Evolutionary conservation across 2,113 vertebrate genomes (phyloP).

Genomic region (Xiphorhynchus elegans): DNA sequence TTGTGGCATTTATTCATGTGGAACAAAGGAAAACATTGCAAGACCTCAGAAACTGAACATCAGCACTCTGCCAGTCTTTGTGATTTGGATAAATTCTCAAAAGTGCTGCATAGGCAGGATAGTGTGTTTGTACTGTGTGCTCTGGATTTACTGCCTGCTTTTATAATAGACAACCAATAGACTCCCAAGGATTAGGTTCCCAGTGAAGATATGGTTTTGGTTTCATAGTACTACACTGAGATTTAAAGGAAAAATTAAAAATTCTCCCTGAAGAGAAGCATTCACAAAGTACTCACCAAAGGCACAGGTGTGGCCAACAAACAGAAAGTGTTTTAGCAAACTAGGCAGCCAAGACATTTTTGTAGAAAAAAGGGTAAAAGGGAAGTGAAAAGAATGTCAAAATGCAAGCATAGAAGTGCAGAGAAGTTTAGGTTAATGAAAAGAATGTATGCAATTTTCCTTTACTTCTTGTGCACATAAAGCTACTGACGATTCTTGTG

Average conservation of each 20-base stretch:
- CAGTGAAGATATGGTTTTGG: neutral
- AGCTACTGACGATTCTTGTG: neutral
- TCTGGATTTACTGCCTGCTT: neutral
- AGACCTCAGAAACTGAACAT: neutral
- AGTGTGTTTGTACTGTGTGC: accelerated
- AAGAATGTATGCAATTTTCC: neutral
- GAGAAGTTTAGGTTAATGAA: neutral
- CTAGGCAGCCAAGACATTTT: neutral
- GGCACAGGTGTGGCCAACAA: accelerated
- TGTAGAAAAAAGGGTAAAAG: neutral
- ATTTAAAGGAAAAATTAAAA: neutral
- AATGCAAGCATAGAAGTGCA: neutral
- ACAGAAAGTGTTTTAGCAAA: neutral
- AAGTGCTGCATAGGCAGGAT: neutral
- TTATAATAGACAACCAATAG: neutral
- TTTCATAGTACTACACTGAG: neutral
- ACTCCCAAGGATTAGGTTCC: neutral
- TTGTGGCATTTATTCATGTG: neutral
- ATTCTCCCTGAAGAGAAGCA: neutral
- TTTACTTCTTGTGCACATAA: neutral
- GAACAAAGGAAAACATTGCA: neutral
- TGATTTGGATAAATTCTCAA: neutral
- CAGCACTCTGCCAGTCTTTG: neutral
- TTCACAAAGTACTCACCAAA: neutral
- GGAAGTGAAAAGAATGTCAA: neutral